Base-by-base conservation (phyloP, 2,888 invertebrate genomes). In the Gordius sp. region DNA sequence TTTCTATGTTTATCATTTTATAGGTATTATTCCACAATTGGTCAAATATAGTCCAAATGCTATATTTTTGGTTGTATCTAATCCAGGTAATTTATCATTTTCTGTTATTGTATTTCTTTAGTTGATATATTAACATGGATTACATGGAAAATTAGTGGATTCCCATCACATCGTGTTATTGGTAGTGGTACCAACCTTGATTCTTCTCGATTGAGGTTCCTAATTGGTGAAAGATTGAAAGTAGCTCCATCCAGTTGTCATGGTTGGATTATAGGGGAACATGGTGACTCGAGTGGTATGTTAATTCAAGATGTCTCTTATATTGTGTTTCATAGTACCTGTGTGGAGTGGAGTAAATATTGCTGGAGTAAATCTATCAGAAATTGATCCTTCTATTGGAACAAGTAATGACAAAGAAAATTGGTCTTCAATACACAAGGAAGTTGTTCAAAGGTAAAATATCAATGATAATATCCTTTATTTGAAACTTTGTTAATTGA, bases 331-430 rank as follows among this genome's bases (percentile, higher is more conserved):
- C 39, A 33, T 33, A 81, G 82, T 86, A 60, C 80, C 85, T 4
- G 81, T 87, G 1, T 87, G 86, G 86, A 85, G 85, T 1, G 82
- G 83, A 13, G 84, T 85, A 24, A 86, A 85, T 69, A 77, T 87
- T 52, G 85, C 83, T 2, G 87, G 86, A 2, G 83, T 85, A 0
- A 76, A 80, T 2, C 73, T 86, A 58, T 75, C 77, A 61, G 82
- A 83, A 62, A 66, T 86, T 28, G 79, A 82, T 67, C 78, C 80
- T 23, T 71, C 74, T 47, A 74, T 82, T 58, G 84, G 84, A 41
- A 75, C 77, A 0, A 73, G 75, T 0, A 70, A 74, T 0, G 85
- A 86, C 68, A 71, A 75, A 0, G 84, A 85, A 67, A 75, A 79
- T 60, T 85, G 82, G 81, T 71, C 74, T 59, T 75, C 79, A 41